Evolutionary conservation across 2,797 vertebrate genomes (phyloP).

Genomic region (Echeneis naucrates): DNA sequence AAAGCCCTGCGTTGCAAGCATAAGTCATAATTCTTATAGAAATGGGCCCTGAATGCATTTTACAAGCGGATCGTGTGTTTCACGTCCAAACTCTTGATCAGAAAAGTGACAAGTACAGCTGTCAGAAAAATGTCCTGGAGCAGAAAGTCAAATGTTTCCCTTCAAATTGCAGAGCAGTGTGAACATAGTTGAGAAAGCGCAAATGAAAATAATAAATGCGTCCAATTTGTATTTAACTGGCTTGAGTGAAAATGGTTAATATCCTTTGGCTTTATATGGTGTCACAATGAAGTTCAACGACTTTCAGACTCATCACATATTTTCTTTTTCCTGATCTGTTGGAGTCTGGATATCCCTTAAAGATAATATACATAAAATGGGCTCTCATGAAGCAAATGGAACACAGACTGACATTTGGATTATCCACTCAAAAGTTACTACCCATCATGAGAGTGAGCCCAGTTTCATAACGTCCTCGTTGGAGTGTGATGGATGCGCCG

Average conservation of each 20-base stretch:
- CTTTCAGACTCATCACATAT: background rate
- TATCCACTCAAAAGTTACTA: background rate
- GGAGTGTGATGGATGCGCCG: constrained; percentile 9
- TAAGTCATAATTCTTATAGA: background rate
- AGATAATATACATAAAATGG: background rate
- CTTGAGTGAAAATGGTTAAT: background rate
- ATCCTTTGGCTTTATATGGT: background rate
- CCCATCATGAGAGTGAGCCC: too few species aligned
- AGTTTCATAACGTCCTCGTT: background rate
- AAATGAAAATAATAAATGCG: background rate
- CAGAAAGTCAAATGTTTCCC: background rate
- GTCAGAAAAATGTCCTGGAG: background rate
- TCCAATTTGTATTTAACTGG: background rate
- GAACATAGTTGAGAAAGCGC: too few species aligned
- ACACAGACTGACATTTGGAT: too few species aligned
- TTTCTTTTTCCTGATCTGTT: background rate
- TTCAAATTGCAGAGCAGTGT: background rate
- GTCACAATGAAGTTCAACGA: background rate
- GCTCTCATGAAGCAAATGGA: too few species aligned
- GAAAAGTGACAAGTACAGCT: background rate
- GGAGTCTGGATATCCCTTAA: background rate
- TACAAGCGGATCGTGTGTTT: background rate
- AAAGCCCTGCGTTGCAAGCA: background rate
- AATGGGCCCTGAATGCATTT: background rate
- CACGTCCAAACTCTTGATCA: background rate